Conservation (phyloP, 2,888 invertebrate genomes). For the Mermis nigrescens region DNA sequence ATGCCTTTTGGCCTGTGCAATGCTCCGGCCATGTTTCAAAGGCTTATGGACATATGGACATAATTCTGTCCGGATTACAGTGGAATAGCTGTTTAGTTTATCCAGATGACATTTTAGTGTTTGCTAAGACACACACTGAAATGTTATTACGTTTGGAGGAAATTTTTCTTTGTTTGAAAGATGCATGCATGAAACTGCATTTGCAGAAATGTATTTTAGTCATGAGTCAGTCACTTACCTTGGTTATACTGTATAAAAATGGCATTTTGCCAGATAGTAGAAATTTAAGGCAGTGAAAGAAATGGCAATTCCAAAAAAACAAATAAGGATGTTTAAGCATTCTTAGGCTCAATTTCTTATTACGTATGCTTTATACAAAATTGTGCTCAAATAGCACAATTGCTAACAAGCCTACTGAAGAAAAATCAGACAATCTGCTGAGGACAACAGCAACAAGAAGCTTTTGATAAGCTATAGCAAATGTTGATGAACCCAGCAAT, state of each 20-base stretch:
- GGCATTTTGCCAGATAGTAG: background rate
- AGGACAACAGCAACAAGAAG: background rate
- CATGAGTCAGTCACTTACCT: background rate
- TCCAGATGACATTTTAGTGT: conserved; percentile 18
- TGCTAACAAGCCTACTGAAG: background rate
- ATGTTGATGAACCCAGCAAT: background rate
- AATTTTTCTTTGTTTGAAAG: background rate
- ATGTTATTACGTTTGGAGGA: background rate
- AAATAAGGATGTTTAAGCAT: background rate
- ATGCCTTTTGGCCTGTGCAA: too few relatives aligned
- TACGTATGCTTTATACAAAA: background rate
- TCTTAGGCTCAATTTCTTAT: background rate
- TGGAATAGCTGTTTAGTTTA: conserved; percentile 18
- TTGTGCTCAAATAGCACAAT: background rate
- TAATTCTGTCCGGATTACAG: conserved; percentile 13
- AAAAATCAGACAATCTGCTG: background rate
- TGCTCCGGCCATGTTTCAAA: conserved; percentile 20
- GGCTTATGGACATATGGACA: conserved; percentile 20
- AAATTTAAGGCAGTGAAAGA: background rate
- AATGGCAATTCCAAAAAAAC: background rate
- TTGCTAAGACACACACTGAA: background rate
- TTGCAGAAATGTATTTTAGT: background rate
- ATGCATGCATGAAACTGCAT: background rate
- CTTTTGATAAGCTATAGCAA: conserved; percentile 1
- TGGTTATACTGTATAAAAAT: background rate